Conservation (phyloP, 2,888 invertebrate species). For the Hypsopygia costalis region DNA sequence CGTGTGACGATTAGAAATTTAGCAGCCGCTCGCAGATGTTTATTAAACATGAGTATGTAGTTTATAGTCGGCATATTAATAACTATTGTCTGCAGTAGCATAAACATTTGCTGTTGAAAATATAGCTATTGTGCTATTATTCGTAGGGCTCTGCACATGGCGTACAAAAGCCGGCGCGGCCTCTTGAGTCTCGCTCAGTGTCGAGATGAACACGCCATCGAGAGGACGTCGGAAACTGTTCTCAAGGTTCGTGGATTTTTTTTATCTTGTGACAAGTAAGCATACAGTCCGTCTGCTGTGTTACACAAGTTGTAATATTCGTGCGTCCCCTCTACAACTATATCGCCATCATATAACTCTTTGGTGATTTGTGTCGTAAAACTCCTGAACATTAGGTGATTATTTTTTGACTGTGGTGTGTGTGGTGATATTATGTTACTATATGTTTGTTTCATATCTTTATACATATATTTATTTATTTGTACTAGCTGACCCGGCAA, state of each 20-base stretch:
- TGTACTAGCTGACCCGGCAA: too few relatives aligned
- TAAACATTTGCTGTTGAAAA: conserved; percentile 53
- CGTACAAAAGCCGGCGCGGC: conserved; percentile 75
- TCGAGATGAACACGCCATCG: conserved; percentile 51
- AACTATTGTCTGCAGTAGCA: conserved; percentile 63
- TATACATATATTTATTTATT: too few relatives aligned
- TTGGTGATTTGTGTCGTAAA: too few relatives aligned
- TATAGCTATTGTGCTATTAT: conserved; percentile 55
- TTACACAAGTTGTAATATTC: too few relatives aligned
- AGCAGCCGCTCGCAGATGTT: conserved; percentile 47
- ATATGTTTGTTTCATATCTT: too few relatives aligned
- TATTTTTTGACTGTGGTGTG: too few relatives aligned
- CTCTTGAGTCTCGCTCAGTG: conserved; percentile 64
- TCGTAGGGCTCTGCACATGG: conserved; percentile 67
- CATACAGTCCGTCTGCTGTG: too few relatives aligned
- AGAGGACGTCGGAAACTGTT: conserved; percentile 61
- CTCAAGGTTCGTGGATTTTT: conserved; percentile 54
- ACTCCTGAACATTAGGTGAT: too few relatives aligned
- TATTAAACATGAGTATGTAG: conserved; percentile 62
- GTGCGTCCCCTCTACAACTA: too few relatives aligned
- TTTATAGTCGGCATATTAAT: conserved; percentile 70
- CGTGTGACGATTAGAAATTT: conserved; percentile 52
- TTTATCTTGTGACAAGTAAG: too few relatives aligned
- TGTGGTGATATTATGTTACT: too few relatives aligned
- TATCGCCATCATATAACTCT: too few relatives aligned